Percentiles rank a stretch among this genome's conserved stretches.
These are phyloP conservation scores for Epinotia nisella DNA, from an alignment of 2,888 invertebrate species.

Conservation along the genomic window DNA sequence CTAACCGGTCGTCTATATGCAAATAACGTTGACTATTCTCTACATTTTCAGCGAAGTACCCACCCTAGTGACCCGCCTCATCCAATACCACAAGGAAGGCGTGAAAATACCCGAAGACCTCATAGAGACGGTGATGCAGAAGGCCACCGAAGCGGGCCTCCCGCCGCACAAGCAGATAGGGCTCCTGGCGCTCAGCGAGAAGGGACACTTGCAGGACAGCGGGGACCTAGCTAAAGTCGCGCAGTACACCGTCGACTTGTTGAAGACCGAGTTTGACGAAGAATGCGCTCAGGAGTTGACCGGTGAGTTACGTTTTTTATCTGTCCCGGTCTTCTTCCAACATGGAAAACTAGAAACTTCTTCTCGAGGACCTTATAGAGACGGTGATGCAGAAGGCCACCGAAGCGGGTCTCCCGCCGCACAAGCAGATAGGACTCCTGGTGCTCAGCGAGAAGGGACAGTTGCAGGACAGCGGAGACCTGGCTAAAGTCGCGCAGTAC, in stretches of 20 bases:
- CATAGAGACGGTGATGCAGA: slow-evolving; percentile 55
- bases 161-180: slow-evolving; percentile 67
- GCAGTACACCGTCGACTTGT: slow-evolving; percentile 60
- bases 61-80: slow-evolving; percentile 59
- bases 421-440: slow-evolving; percentile 64
- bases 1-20: no score
- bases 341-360: no score
- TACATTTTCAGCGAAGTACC: slow-evolving; percentile 61
- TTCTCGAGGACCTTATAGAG: slow-evolving; percentile 58
- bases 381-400: slow-evolving; percentile 54
- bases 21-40: no score
- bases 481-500: slow-evolving; percentile 62
- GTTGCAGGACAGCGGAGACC: slow-evolving; percentile 54
- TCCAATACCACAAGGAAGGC: slow-evolving; percentile 69
- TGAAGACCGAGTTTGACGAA: slow-evolving; percentile 64
- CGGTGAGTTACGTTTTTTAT: slow-evolving; percentile 53
- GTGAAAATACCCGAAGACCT: slow-evolving; percentile 61
- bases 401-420: slow-evolving; percentile 60
- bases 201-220: slow-evolving; percentile 50
- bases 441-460: slow-evolving; percentile 58
- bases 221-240: slow-evolving; percentile 62
- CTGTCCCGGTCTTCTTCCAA: no score
- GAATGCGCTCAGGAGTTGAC: slow-evolving; percentile 56
- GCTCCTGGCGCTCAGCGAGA: slow-evolving; percentile 62
- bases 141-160: slow-evolving; percentile 55